Base-by-base conservation (phyloP, 2,113 vertebrate genomes). In the Tyrannus savana region DNA sequence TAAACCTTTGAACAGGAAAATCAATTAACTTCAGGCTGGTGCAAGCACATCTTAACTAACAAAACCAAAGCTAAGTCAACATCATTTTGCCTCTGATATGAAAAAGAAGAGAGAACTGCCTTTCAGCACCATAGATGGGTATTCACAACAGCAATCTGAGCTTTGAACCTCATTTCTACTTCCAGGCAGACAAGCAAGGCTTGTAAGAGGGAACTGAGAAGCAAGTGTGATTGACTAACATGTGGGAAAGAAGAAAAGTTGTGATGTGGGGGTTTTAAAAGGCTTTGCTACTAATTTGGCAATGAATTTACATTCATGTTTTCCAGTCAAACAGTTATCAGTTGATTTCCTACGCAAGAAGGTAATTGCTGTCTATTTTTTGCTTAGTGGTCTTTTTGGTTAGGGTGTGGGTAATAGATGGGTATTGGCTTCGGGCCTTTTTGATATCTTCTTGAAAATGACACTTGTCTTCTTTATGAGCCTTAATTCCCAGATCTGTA, bases 141-240 rank as follows among this genome's bases (percentile, higher is more conserved):
- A 56, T 59, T 94, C 87, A 47, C 52, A 84, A 49, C 55, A 90
- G 80, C 90, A 93, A 8, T 42, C 31, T 91, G 75, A 83, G 49
- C 87, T 93, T 95, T 95, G 94, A 96, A 94, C 89, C 18, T 90
- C 37, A 31, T 80, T 89, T 91, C 66, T 97, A 35, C 84, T 97
- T 91, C 56, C 73, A 93, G 56, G 56, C 77, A 91, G 35, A 69
- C 30, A 64, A 87, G 74, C 11, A 62, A 89, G 59, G 42, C 44
- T 89, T 85, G 41, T 47, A 41, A 0, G 4, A 84, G 22, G 60
- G 81, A 96, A 67, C 14, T 83, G 90, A 83, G 62, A 93, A 44
- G 44, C 0, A 0, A 86, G 23, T 3, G 7, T 79, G 63, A 83
- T 25, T 69, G 66, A 59, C 64, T 90, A 49, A 92, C 23, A 31